A percentile compares a stretch with the other conserved stretches of the same genome.
Conservation (phyloP, 1,140 invertebrate species). For the Dermatophagoides farinae region DNA sequence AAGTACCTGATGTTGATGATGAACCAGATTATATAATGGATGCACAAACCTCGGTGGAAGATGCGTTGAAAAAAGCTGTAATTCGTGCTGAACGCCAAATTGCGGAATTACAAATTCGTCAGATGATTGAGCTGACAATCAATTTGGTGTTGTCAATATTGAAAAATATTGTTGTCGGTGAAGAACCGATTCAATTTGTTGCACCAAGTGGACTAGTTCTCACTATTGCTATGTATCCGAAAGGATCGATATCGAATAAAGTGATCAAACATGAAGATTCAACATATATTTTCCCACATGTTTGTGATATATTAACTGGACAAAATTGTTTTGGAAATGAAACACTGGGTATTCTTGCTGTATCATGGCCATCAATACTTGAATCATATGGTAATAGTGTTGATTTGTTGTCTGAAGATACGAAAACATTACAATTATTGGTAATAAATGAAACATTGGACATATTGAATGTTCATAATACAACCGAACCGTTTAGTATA, state of each 20-base stretch:
- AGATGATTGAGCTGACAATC: slow-evolving; percentile 21
- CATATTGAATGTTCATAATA: slow-evolving; percentile 19
- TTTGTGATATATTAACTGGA: slow-evolving; percentile 20
- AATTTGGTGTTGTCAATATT: slow-evolving; percentile 20
- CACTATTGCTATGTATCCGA: slow-evolving; percentile 21
- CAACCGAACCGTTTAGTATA: slow-evolving; percentile 20
- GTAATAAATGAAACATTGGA: slow-evolving; percentile 19
- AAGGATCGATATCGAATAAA: slow-evolving; percentile 16
- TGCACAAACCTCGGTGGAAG: slow-evolving; percentile 20
- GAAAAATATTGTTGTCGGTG: slow-evolving; percentile 22
- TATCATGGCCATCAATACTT: slow-evolving; percentile 22
- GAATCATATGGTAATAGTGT: slow-evolving; percentile 22
- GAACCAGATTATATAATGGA: slow-evolving; percentile 20
- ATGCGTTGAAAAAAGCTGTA: slow-evolving; percentile 19
- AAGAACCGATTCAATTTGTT: slow-evolving; percentile 21
- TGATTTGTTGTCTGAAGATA: slow-evolving; percentile 21
- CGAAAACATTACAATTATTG: slow-evolving; percentile 21
- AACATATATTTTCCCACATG: slow-evolving; percentile 20
- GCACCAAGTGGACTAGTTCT: slow-evolving; percentile 21
- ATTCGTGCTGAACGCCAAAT: slow-evolving; percentile 18
- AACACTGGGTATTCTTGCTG: slow-evolving; percentile 21
- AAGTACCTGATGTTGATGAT: slow-evolving; percentile 18
- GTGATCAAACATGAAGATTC: slow-evolving; percentile 21
- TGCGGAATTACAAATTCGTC: slow-evolving; percentile 20
- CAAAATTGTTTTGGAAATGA: slow-evolving; percentile 20